A percentile compares a stretch with the other conserved stretches of the same genome.
Evolutionary conservation across 2,113 vertebrate genomes (phyloP).

Genomic region (Neogale vison): DNA sequence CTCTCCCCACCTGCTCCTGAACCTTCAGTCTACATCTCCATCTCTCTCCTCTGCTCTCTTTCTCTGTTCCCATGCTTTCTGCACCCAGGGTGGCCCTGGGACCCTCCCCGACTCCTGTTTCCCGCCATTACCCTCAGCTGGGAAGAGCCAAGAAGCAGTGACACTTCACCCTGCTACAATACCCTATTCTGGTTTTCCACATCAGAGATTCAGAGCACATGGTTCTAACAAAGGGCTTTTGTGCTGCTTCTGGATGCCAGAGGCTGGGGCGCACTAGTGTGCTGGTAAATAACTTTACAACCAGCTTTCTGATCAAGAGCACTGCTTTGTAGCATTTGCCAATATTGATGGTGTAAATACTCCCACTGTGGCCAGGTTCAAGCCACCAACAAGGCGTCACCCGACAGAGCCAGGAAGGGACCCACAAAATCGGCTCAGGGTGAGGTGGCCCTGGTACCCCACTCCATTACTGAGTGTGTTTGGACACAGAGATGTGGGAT

Average conservation of each 20-base stretch:
- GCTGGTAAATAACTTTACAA: neutral
- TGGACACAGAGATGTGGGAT: neutral
- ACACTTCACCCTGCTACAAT: neutral
- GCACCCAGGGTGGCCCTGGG: neutral
- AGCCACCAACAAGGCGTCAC: neutral
- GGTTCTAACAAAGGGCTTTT: neutral
- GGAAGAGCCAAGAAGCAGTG: neutral
- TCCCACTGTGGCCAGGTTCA: neutral
- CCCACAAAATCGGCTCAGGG: accelerated
- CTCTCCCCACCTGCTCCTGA: neutral
- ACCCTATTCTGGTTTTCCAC: neutral
- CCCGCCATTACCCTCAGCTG: neutral
- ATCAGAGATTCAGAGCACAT: neutral
- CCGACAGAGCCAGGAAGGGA: neutral
- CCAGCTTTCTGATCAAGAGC: neutral
- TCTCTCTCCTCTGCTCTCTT: neutral
- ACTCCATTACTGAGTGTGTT: neutral
- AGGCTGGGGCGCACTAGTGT: neutral
- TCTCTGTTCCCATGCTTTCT: neutral
- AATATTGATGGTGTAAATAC: neutral
- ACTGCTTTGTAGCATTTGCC: neutral
- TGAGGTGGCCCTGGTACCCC: accelerated
- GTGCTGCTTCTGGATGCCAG: neutral
- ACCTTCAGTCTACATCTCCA: neutral
- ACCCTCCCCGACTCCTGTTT: neutral